Percentiles rank a stretch among this genome's conserved stretches.
phyloP scores from a whole-genome alignment of 2,113 vertebrate genomes.

The Grammomys surdaster region DNA sequence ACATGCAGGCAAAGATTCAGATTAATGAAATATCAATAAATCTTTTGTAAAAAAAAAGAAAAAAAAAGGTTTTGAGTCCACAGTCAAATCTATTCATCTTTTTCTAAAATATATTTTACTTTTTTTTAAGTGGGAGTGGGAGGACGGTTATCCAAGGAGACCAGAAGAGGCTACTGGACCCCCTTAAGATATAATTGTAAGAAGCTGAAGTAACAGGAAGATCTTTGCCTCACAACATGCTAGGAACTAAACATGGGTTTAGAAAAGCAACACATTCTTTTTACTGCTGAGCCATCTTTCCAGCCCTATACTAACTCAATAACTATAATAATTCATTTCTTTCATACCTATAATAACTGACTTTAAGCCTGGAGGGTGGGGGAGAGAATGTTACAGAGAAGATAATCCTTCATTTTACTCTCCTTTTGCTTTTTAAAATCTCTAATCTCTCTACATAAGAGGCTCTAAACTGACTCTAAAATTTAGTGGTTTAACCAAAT shows the following conservation, averaged over 20 bases:
- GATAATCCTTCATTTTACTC: neutral
- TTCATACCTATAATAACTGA: neutral
- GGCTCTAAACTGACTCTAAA: neutral
- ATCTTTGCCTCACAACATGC: neutral
- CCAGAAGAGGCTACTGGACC: neutral
- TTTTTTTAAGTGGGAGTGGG: neutral
- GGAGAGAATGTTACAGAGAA: neutral
- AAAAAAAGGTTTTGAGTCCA: neutral
- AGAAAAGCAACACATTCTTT: neutral
- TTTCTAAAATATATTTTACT: neutral
- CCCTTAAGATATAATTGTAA: neutral
- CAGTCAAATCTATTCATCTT: neutral
- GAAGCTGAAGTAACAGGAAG: neutral
- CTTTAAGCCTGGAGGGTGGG: neutral
- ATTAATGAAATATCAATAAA: neutral
- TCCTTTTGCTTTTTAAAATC: neutral
- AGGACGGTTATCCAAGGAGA: neutral
- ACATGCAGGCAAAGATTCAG: neutral
- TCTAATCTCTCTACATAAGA: constrained; percentile 1
- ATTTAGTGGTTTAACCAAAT: neutral
- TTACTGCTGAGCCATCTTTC: neutral
- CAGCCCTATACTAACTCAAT: neutral
- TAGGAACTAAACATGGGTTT: neutral
- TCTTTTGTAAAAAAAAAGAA: neutral
- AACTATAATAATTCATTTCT: neutral